Conservation (phyloP, 2,888 invertebrate genomes). For the Marasmarcha lunaedactyla region DNA sequence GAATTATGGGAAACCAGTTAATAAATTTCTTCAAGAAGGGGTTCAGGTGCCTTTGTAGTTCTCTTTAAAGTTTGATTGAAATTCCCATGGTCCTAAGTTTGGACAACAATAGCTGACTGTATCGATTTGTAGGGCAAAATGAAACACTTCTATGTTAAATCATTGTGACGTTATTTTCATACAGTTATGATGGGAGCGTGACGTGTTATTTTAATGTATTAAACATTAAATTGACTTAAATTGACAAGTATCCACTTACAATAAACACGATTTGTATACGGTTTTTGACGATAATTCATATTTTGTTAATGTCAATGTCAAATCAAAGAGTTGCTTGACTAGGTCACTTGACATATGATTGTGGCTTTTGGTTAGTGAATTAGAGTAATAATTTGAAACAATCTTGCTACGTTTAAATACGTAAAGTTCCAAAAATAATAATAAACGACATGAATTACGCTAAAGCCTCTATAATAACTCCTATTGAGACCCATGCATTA, state of each 20-base stretch:
- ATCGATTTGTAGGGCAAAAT: slow-evolving; percentile 48
- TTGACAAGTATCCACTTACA: slow-evolving; percentile 1
- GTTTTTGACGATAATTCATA: slow-evolving; percentile 3
- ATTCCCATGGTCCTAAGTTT: slow-evolving; percentile 50
- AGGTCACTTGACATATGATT: neutral
- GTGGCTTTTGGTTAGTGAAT: neutral
- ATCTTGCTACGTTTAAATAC: too few relatives aligned
- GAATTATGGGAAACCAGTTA: slow-evolving; percentile 65
- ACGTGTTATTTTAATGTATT: slow-evolving; percentile 26
- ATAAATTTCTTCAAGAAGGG: slow-evolving; percentile 28
- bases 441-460: too few relatives aligned
- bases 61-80: slow-evolving; percentile 39
- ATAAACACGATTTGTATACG: slow-evolving; percentile 5
- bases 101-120: slow-evolving; percentile 31
- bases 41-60: slow-evolving; percentile 34
- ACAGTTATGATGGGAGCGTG: slow-evolving; percentile 49
- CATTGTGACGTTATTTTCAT: slow-evolving; percentile 51
- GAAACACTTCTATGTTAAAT: slow-evolving; percentile 42
- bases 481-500: slow-evolving; percentile 38
- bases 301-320: slow-evolving; percentile 5
- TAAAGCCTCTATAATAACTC: neutral
- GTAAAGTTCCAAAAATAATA: too few relatives aligned
- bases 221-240: slow-evolving; percentile 4
- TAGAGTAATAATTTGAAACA: too few relatives aligned
- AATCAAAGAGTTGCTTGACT: neutral